A percentile compares a stretch with the other conserved stretches of the same genome.
Conservation (phyloP, 2,888 invertebrate species). For the Rugalucina vietnamica region DNA sequence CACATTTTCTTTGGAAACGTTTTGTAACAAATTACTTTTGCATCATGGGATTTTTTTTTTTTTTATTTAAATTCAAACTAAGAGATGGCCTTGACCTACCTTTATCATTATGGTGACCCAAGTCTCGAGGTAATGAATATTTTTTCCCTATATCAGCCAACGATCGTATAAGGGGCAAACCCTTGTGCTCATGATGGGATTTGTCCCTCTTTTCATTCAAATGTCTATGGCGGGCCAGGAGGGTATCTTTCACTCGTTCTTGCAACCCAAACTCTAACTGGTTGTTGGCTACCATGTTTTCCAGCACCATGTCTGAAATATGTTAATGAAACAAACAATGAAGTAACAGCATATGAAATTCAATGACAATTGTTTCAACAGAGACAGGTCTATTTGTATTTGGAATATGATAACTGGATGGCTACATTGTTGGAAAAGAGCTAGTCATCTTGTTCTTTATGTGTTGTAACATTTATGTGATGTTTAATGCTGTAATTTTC, state of each 20-base stretch:
- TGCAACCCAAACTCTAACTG: constrained; percentile 89
- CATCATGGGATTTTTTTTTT: no score
- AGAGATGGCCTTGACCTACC: constrained; percentile 6
- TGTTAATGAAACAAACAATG: not conserved
- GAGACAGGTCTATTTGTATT: not conserved
- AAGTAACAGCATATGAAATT: not conserved
- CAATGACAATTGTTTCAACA: not conserved
- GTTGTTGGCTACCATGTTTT: constrained; percentile 93
- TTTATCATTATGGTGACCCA: constrained; percentile 45
- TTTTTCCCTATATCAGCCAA: constrained; percentile 98
- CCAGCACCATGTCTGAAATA: constrained; percentile 90
- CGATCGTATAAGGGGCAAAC: constrained; percentile 87
- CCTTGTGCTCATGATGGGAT: constrained; percentile 83
- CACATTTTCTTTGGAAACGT: no score
- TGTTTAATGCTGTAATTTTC: no score
- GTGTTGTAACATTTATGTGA: no score
- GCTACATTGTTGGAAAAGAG: no score
- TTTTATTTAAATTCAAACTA: no score
- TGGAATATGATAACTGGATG: no score
- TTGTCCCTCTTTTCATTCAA: constrained; percentile 90
- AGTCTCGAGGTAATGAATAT: constrained; percentile 87
- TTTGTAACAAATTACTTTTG: no score
- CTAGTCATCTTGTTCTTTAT: no score
- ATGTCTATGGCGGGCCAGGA: constrained; percentile 95
- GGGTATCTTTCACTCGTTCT: constrained; percentile 92